Evolutionary conservation across 1,140 invertebrate genomes (phyloP), one percentile per base, ranked within the genome.

Genomic region (Nasonia giraulti): DNA sequence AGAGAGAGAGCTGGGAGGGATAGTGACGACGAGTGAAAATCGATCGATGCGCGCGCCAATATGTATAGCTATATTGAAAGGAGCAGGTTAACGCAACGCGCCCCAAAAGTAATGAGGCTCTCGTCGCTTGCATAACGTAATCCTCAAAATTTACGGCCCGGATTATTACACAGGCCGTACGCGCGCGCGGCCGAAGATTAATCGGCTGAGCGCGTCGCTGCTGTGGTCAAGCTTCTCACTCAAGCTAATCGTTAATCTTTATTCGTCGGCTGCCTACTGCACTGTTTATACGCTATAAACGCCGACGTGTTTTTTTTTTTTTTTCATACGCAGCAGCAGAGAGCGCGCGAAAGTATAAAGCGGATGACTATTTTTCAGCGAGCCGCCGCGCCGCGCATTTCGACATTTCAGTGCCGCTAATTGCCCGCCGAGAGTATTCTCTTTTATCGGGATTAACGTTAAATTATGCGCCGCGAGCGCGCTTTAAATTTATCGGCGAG

Each of bases 71-170:
- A 17, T 17, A 50, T 12, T 14, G 47, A 50, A 17, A 50, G 47
- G 14, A 1, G 10, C 7, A 10, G 40, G 37, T 20, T 40, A 5
- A 12, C n/a, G 17, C 62, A 44, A 27, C 47, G 40, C 77, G 82
- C 27, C 40, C 75, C 75, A 80, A 66, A 87, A 87, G 77, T 87
- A 88, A 87, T 80, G 78, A 77, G 77, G 73, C 23, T 37, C 79
- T 69, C 79, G 79, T 80, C 79, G 62, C 83, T 87, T 78, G 83
- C 81, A 86, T 84, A 86, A 87, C 83, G 80, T 87, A 86, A 88
- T 87, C 87, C 86, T 86, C 23, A 69, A 86, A 87, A 88, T 88
- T 88, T 88, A 88, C 81, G 83, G 81, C 84, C 82, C 75, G 80
- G 86, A 86, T 88, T 87, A 88, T 88, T 84, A 85, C 77, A 86